phyloP scores from a whole-genome alignment of 2,113 vertebrate species.

The Aldabrachelys gigantea region DNA sequence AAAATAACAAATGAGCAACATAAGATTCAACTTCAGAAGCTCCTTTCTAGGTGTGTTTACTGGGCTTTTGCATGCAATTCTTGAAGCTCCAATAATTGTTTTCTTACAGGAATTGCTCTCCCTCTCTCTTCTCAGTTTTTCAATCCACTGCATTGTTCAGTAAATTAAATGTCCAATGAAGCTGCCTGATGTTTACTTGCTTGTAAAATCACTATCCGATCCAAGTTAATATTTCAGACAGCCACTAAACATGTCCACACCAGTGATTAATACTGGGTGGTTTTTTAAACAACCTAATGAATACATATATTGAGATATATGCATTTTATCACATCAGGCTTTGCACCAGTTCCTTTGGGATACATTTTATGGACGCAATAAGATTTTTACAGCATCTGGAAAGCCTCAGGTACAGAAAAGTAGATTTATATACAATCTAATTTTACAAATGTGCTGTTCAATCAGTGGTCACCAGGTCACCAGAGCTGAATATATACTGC shows the following conservation, averaged over 20 bases:
- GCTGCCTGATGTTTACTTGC: not conserved
- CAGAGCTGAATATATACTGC: not conserved
- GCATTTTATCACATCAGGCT: slow-evolving; percentile 16
- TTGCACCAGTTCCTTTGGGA: not conserved
- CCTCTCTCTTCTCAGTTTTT: not conserved
- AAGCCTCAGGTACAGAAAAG: not conserved
- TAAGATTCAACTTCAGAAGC: not conserved
- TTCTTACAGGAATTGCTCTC: not conserved
- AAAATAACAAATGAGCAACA: not conserved
- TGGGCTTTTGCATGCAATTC: not conserved
- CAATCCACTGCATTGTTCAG: not conserved
- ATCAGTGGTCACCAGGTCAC: slow-evolving; percentile 25
- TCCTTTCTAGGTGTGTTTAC: not conserved
- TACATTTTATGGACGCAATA: slow-evolving; percentile 24
- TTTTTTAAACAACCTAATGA: slow-evolving; percentile 2
- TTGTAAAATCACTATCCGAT: not conserved
- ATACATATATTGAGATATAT: not conserved
- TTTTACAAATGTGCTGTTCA: not conserved
- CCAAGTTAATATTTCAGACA: not conserved
- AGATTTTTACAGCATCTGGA: slow-evolving; percentile 45
- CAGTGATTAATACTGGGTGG: slow-evolving; percentile 5
- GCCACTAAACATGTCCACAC: slow-evolving; percentile 12
- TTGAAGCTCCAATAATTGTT: not conserved
- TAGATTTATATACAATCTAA: not conserved
- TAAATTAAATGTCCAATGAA: slow-evolving; percentile 2